phyloP scores from a whole-genome alignment of 1,140 invertebrate species.

The Ericerus pela region DNA sequence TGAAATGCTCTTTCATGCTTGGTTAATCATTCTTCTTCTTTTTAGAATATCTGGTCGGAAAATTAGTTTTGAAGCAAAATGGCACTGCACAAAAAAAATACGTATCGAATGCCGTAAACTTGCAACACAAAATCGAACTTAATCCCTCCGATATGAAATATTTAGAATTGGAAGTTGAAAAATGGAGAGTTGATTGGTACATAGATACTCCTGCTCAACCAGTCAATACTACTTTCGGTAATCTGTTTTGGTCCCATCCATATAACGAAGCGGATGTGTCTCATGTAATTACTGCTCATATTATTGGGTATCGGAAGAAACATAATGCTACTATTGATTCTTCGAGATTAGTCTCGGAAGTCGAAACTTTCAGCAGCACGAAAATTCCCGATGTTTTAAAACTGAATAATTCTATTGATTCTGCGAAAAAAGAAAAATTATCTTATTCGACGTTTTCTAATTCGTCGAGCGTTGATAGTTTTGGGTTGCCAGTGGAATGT shows the following conservation, averaged over 20 bases:
- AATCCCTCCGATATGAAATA: not conserved
- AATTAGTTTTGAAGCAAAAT: not conserved
- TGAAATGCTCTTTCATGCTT: not conserved
- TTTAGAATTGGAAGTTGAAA: too few species aligned
- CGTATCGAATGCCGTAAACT: not conserved
- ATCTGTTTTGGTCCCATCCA: not conserved
- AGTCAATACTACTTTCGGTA: not conserved
- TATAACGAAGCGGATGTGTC: not conserved
- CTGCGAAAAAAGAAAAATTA: not conserved
- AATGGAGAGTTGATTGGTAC: too few species aligned
- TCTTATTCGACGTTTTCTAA: not conserved
- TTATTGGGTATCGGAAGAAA: not conserved
- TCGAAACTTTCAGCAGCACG: not conserved
- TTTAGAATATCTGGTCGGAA: not conserved
- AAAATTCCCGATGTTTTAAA: too few species aligned
- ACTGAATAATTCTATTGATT: not conserved
- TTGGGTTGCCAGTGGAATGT: too few species aligned
- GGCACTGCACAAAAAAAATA: not conserved
- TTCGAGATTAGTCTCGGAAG: not conserved
- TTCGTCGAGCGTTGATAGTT: not conserved
- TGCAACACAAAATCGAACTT: not conserved
- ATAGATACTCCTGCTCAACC: too few species aligned
- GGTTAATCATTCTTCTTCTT: not conserved
- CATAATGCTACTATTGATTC: not conserved
- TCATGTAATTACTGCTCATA: not conserved